These are phyloP conservation scores for Amphibalanus amphitrite DNA, from an alignment of 1,140 invertebrate species.

Conservation along the genomic window DNA sequence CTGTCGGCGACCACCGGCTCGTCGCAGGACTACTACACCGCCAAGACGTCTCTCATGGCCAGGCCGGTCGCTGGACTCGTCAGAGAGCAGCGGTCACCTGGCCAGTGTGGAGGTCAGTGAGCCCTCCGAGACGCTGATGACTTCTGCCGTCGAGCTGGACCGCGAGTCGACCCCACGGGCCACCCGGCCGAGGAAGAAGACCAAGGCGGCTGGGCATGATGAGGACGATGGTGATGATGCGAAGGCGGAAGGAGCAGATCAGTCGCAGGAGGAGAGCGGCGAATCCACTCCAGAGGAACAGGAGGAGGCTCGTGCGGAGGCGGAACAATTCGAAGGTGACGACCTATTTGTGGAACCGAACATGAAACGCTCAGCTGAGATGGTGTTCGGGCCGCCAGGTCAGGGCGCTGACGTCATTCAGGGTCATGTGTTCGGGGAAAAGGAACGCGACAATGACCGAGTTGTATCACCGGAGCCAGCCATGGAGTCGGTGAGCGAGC, in stretches of 20 bases:
- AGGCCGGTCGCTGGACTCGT: slow-evolving; percentile 62
- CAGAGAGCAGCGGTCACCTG: slow-evolving; percentile 68
- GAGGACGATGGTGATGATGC: neutral
- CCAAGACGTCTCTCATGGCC: slow-evolving; percentile 62
- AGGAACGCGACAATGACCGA: neutral
- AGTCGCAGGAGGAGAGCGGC: slow-evolving; percentile 17
- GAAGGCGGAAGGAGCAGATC: neutral
- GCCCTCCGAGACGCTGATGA: slow-evolving; percentile 70
- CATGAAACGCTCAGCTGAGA: slow-evolving; percentile 75
- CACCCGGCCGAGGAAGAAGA: slow-evolving; percentile 21
- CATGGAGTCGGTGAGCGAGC: neutral
- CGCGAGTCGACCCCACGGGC: slow-evolving; percentile 28
- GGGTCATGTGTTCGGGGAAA: neutral
- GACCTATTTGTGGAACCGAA: slow-evolving; percentile 16
- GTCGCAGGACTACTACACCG: slow-evolving; percentile 69
- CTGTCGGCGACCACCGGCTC: slow-evolving; percentile 35
- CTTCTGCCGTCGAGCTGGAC: slow-evolving; percentile 41
- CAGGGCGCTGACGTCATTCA: slow-evolving; percentile 8
- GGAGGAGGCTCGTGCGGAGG: neutral
- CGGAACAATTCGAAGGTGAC: slow-evolving; percentile 1
- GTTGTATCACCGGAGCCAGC: neutral
- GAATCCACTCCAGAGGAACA: neutral
- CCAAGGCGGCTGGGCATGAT: slow-evolving; percentile 18
- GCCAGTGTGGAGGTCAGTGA: slow-evolving; percentile 71
- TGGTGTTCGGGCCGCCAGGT: slow-evolving; percentile 44